A percentile compares a stretch with the other conserved stretches of the same genome.
phyloP scores from a whole-genome alignment of 2,113 vertebrate species.

The Poeciliopsis turrubarensis region DNA sequence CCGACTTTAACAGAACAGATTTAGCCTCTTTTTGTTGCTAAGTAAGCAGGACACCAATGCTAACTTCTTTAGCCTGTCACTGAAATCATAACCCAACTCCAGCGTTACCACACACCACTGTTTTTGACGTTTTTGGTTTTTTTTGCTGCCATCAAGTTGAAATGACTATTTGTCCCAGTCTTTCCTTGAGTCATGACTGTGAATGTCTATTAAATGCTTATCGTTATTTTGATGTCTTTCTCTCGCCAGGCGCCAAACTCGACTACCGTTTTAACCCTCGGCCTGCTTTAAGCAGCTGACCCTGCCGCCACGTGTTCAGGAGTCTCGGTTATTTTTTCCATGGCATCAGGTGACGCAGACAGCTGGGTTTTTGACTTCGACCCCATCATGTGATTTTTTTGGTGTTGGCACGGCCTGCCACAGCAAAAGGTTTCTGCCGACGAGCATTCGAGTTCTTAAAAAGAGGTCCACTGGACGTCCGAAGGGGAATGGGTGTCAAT shows the following conservation, averaged over 20 bases:
- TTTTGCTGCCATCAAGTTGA: background rate
- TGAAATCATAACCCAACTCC: background rate
- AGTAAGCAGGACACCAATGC: no score
- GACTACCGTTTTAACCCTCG: background rate
- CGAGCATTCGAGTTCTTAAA: slow-evolving; percentile 32
- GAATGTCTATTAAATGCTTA: background rate
- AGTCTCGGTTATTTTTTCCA: slow-evolving; percentile 46
- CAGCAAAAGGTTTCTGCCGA: slow-evolving; percentile 28
- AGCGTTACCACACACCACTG: background rate
- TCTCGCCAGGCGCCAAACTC: background rate
- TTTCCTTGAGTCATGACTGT: no score
- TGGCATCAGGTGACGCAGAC: slow-evolving; percentile 40
- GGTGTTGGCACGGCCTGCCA: slow-evolving; percentile 32
- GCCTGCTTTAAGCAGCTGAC: slow-evolving; percentile 8
- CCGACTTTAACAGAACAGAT: no score
- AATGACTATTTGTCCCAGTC: background rate
- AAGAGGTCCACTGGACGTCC: background rate
- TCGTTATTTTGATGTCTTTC: background rate
- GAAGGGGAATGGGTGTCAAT: background rate
- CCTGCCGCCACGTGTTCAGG: background rate
- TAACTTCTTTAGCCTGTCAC: no score
- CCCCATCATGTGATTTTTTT: slow-evolving; percentile 53
- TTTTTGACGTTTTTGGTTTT: background rate
- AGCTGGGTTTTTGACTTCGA: slow-evolving; percentile 34
- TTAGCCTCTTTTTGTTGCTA: no score